These are phyloP conservation scores for Pseudomyrmex concolor DNA, from an alignment of 1,140 invertebrate species.

Conservation along the genomic window DNA sequence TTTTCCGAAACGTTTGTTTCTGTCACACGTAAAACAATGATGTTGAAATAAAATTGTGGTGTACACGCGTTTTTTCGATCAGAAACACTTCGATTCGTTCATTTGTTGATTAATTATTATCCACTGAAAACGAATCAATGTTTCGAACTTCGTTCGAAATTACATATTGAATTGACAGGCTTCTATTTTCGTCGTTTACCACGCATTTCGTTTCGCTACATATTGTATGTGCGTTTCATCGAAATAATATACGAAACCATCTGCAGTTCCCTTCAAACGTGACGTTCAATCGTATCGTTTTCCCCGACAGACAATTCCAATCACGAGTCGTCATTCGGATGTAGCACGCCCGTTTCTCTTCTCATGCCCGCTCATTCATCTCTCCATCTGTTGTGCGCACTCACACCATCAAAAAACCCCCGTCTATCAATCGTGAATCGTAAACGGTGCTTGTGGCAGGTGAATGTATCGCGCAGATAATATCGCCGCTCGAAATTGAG, in stretches of 20 bases:
- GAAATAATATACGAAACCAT: slow-evolving; percentile 49
- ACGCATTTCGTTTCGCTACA: neutral
- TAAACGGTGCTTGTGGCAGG: slow-evolving; percentile 39
- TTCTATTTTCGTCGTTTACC: slow-evolving; percentile 30
- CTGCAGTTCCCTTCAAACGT: slow-evolving; percentile 24
- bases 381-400: slow-evolving; percentile 44
- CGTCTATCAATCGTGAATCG: slow-evolving; percentile 59
- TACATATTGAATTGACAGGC: neutral
- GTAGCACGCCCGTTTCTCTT: slow-evolving; percentile 47
- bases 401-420: slow-evolving; percentile 24
- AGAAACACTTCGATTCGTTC: too few relatives aligned
- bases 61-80: too few relatives aligned
- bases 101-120: neutral
- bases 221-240: neutral
- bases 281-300: slow-evolving; percentile 57
- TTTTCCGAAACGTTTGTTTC: neutral
- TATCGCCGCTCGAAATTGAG: slow-evolving; percentile 50
- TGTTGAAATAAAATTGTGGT: too few relatives aligned
- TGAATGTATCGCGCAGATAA: slow-evolving; percentile 55
- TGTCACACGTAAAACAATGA: too few relatives aligned
- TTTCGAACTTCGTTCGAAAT: neutral
- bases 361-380: slow-evolving; percentile 51
- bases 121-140: neutral
- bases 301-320: slow-evolving; percentile 42
- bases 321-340: slow-evolving; percentile 49